Base-by-base conservation (phyloP, 2,113 vertebrate species). In the Mirounga angustirostris region DNA sequence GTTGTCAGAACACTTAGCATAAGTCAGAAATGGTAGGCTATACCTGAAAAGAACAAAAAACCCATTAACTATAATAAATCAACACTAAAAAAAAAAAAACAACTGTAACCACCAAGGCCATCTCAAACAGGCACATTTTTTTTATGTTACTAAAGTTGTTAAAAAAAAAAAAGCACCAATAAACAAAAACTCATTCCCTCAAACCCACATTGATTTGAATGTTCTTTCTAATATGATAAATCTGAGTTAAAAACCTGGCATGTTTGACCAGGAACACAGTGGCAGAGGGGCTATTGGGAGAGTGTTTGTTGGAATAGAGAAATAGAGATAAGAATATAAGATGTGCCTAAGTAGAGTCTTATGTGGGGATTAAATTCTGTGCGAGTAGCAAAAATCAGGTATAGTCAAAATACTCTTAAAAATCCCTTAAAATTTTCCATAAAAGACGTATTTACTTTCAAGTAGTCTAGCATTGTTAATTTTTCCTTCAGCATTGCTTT, bases 41-140 rank as follows among this genome's bases (percentile, higher is more conserved):
- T 84, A 84, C 89, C 97, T 96, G 95, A 93, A 92, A 97, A 98
- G 97, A 96, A 97, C 94, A 98, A 98, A 98, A 85, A 89, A 71
- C 1, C 81, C 92, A 97, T 94, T 96, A 97, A 95, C 79, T 95
- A 65, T 78, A 97, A 95, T 88, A 97, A 95, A 92, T 91, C 93
- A 90, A 76, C 91, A 88, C 92, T 81, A 83, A 63, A 94, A 96
- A 63, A 85, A 88, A 40, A 58, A 58, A 50, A 18, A 2, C 43
- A 30, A 43, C 71, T 84, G 0, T 81, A 19, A 94, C 78, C 93
- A 0, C 69, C 87, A 98, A 97, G 97, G 94, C 90, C 56, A 71
- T 74, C 90, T 97, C 85, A 89, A 95, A 80, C 30, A 87, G 43
- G 16, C 90, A 6, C 69, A 54, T 95, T 95, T 90, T 95, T 43